These are phyloP conservation scores for Spodoptera picta DNA, from an alignment of 2,888 invertebrate species.

Conservation along the genomic window DNA sequence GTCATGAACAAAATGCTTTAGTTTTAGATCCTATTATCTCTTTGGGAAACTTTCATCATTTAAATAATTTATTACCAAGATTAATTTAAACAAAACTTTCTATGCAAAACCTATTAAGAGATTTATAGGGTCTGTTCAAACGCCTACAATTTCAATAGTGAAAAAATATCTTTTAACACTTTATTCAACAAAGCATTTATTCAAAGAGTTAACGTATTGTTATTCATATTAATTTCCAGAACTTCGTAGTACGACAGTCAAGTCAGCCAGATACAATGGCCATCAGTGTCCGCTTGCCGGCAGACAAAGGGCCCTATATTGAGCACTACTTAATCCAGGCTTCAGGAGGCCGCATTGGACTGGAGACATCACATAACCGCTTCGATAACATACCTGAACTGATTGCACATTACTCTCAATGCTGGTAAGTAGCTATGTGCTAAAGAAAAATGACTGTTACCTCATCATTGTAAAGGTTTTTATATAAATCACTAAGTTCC, in stretches of 20 bases:
- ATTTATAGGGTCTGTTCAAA: too few species aligned
- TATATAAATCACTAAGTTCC: background rate
- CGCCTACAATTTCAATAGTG: too few species aligned
- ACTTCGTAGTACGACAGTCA: constrained; percentile 98
- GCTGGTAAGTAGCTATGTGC: constrained; percentile 88
- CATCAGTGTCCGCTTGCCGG: constrained; percentile 96
- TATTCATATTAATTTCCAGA: constrained; percentile 87
- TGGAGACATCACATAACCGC: constrained; percentile 97
- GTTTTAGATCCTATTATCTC: background rate
- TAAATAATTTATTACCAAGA: too few species aligned
- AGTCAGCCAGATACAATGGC: constrained; percentile 98
- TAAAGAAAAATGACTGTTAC: too few species aligned
- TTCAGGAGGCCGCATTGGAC: constrained; percentile 92
- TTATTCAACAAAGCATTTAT: too few species aligned
- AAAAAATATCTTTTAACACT: too few species aligned
- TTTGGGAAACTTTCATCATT: background rate
- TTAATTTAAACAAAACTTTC: too few species aligned
- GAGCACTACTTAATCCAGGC: constrained; percentile 99
- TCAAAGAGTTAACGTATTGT: background rate
- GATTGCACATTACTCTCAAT: constrained; percentile 97
- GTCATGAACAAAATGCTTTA: constrained; percentile 10
- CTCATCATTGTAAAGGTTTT: too few species aligned
- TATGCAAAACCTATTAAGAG: too few species aligned
- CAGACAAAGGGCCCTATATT: constrained; percentile 96
- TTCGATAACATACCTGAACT: constrained; percentile 97